Base-by-base conservation (phyloP, 1,140 invertebrate genomes). In the Pogonognathellus flavescens region DNA sequence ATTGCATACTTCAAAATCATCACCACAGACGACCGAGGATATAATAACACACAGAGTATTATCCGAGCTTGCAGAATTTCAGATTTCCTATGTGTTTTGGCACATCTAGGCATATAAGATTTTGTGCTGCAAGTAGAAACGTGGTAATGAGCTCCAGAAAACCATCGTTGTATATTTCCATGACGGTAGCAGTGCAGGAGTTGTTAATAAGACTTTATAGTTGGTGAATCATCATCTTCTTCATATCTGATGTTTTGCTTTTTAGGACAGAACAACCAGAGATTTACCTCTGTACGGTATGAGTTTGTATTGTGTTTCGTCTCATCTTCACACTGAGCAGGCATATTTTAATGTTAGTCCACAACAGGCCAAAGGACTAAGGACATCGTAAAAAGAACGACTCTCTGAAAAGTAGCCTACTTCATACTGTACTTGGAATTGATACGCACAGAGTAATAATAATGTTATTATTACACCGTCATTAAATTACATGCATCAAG, bases 181-280 rank as follows among this genome's bases (percentile, higher is more conserved):
- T 50, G 9, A 16, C 49, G 70, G 14, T 57, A 18, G 41, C 49
- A 13, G 25, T 11, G 25, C 31, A 41, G 31, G 1, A 41, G 31
- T 41, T 41, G 31, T 6, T 41, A 41, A 41, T 41, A 41, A 41
- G 31, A 41, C 2, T 41, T 41, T 41, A 41, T 41, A 41, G 31
- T 41, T 41, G 31, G 31, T 6, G 31, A 41, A 41, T 41, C 31
- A 41, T 41, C 31, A 41, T 41, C 6, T 41, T 41, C 31, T 41
- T 22, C 20, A 66, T 22, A 62, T 66, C 62, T 31, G 22, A 66
- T 66, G 62, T 25, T 41, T 3, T 1, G 20, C 22, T 66, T 9
- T 66, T 9, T 66, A 66, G 62, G 62, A 66, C 62, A 66, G 62
- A 66, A 66, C 53, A 55, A 55, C n/a, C n/a, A n/a, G n/a, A n/a